Conservation (phyloP, 2,888 invertebrate species). For the Heliconius sara region DNA sequence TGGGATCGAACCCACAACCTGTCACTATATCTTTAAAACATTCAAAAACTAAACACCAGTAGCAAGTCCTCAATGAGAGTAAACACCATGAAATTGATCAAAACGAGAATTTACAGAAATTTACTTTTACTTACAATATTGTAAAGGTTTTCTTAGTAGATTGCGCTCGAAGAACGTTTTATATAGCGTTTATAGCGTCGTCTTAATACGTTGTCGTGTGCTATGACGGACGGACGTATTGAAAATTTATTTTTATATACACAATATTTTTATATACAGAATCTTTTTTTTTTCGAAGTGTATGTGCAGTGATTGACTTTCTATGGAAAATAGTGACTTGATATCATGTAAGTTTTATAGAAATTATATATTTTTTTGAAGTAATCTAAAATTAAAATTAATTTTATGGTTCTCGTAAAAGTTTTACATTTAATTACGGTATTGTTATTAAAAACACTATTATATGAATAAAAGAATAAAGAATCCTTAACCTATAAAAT, state of each 20-base stretch:
- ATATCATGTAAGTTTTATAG: slow-evolving; percentile 7
- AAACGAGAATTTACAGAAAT: slow-evolving; percentile 30
- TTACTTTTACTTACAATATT: slow-evolving; percentile 30
- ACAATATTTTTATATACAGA: neutral
- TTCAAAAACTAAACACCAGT: slow-evolving; percentile 23
- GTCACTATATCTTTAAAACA: neutral
- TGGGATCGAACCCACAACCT: too few species aligned
- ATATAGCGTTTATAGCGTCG: slow-evolving; percentile 9
- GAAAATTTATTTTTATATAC: slow-evolving; percentile 1
- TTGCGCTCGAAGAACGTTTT: slow-evolving; percentile 1
- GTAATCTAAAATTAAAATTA: too few species aligned
- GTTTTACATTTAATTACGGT: too few species aligned
- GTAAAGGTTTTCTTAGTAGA: slow-evolving; percentile 17
- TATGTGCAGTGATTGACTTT: neutral
- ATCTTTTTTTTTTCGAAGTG: neutral
- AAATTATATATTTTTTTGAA: neutral
- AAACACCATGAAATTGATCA: slow-evolving; percentile 43
- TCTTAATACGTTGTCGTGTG: slow-evolving; percentile 14
- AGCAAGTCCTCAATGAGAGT: slow-evolving; percentile 28
- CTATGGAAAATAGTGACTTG: neutral
- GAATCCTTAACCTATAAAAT: too few species aligned
- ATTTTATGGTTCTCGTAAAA: too few species aligned
- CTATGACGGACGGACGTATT: slow-evolving; percentile 25
- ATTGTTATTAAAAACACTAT: too few species aligned
- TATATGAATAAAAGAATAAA: too few species aligned